Evolutionary conservation across 2,888 invertebrate genomes (phyloP).

Genomic region (Pammene fasciana): DNA sequence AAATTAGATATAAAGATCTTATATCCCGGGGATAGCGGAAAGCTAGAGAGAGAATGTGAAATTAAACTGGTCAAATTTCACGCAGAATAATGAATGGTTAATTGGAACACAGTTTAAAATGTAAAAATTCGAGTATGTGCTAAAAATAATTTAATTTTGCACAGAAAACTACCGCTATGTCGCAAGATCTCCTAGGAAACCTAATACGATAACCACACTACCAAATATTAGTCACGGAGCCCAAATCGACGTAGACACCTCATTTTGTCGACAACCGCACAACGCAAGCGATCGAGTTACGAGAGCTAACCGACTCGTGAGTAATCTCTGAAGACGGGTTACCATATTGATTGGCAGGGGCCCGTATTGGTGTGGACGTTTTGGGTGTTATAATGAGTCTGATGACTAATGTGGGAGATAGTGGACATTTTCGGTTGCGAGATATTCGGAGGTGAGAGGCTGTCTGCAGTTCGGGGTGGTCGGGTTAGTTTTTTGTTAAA

Average conservation of each 20-base stretch:
- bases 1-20: no score
- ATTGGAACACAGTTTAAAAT: no score
- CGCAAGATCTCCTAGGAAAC: conserved; percentile 18
- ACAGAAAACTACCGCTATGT: background rate
- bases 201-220: conserved; percentile 26
- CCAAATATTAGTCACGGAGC: conserved; percentile 16
- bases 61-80: no score
- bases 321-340: conserved; percentile 71
- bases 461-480: conserved; percentile 27
- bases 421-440: conserved; percentile 4
- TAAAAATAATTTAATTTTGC: background rate
- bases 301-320: conserved; percentile 59
- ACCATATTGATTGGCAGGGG: conserved; percentile 74
- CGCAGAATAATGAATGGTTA: no score
- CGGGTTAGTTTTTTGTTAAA: conserved; percentile 12
- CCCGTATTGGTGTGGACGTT: conserved; percentile 62
- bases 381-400: conserved; percentile 64
- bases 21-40: no score
- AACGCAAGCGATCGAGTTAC: conserved; percentile 56
- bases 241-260: conserved; percentile 62
- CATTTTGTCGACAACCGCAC: conserved; percentile 73
- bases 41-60: no score
- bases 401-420: conserved; percentile 49
- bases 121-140: no score
- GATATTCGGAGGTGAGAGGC: conserved; percentile 18